Evolutionary conservation across 2,888 invertebrate species (phyloP), one percentile per base, ranked within the genome.

Genomic region (Tenthredo amoena): DNA sequence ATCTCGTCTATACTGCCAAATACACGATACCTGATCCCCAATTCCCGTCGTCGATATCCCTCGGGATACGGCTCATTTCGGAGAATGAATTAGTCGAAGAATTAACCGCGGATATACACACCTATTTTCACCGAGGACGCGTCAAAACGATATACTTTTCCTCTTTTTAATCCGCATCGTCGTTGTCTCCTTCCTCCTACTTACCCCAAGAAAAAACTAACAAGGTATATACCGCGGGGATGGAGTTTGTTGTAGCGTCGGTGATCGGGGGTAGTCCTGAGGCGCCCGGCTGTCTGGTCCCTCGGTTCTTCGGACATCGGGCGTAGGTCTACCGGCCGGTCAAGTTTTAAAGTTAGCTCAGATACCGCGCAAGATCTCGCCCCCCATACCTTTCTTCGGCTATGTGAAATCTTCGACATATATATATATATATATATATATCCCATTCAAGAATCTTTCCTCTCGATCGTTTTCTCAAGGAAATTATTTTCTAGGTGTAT

Each of bases 221-320:
- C 40, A 43, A 43, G 40, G 40, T 43, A 43, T 43, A 26, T 1
- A 26, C 26, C 40, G 40, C 40, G 40, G 40, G 40, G 40, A 43
- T 43, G 40, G 40, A 43, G 40, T 43, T 43, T 43, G 40, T 10
- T 43, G 40, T 43, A 43, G 40, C 10, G 40, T 43, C 10, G 9
- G 40, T 10, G 40, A 43, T 31, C 31, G 83, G 71, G 83, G 83
- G 83, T 65, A 71, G 68, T 62, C 47, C 71, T 37, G 18, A 83
- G 92, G 92, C 92, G 92, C 91, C 92, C 89, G 90, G 89, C 91
- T 90, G 92, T 92, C 92, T 92, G 90, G 90, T 91, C 91, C 88
- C 89, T 89, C 90, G 89, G 90, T 90, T 91, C 90, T 90, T 91
- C 90, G 88, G 43, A 26, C 40, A 4, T 43, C 21, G 21, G 10